phyloP scores from a whole-genome alignment of 2,113 vertebrate genomes.

The Nothocercus nigrocapillus region DNA sequence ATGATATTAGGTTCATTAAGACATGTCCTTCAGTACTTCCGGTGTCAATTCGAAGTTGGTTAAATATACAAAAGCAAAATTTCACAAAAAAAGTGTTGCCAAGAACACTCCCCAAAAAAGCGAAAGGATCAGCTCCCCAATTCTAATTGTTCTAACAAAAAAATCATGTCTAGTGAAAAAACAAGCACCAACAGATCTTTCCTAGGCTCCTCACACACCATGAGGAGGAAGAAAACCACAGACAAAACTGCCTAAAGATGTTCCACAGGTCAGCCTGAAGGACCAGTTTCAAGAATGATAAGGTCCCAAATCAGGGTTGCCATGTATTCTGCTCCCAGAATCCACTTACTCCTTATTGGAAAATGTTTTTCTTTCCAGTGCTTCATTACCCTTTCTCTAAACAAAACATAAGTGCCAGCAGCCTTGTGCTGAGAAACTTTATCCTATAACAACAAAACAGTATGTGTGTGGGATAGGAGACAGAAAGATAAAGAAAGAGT shows the following conservation, averaged over 20 bases:
- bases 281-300: neutral
- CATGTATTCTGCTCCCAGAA: conserved; percentile 3
- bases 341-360: neutral
- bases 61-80: neutral
- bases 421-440: neutral
- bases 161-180: neutral
- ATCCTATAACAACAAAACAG: neutral
- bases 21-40: neutral
- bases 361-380: neutral
- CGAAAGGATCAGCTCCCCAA: neutral
- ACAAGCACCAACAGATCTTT: neutral
- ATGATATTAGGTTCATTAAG: neutral
- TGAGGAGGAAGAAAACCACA: neutral
- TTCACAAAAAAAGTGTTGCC: neutral
- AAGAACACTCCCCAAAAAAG: neutral
- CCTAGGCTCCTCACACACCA: neutral
- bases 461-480: neutral
- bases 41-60: too few relatives aligned
- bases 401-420: neutral
- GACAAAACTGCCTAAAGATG: neutral
- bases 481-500: neutral
- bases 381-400: neutral
- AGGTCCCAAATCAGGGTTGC: neutral
- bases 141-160: neutral
- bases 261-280: neutral